Conservation (phyloP, 2,888 invertebrate species). For the Acrobasis suavella region DNA sequence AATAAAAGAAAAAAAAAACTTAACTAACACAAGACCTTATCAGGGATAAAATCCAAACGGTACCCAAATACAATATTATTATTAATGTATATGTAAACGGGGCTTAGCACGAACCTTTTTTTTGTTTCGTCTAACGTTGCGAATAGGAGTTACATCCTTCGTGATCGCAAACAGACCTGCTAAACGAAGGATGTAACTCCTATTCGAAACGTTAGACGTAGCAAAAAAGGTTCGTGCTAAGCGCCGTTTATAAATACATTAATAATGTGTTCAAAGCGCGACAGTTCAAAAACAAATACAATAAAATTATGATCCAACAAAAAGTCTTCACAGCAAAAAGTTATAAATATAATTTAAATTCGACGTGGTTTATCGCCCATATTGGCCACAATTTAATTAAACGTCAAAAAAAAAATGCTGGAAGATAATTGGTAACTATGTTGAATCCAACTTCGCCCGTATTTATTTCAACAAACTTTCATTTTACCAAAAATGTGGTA, state of each 20-base stretch:
- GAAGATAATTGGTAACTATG: constrained; percentile 19
- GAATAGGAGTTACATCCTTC: no score
- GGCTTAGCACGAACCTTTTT: no score
- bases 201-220: no score
- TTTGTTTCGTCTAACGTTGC: no score
- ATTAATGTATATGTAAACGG: no score
- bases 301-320: constrained; percentile 56
- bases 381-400: not conserved
- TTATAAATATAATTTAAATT: not conserved
- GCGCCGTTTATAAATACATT: no score
- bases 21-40: constrained; percentile 52
- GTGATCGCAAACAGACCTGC: no score
- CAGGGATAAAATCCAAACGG: constrained; percentile 53
- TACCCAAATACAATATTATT: constrained; percentile 54
- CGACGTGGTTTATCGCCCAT: not conserved
- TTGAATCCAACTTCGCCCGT: constrained; percentile 12
- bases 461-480: constrained; percentile 30
- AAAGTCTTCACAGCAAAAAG: constrained; percentile 29
- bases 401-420: constrained; percentile 3
- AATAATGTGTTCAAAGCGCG: no score
- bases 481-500: constrained; percentile 27
- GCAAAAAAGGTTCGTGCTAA: no score
- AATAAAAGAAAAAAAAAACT: constrained; percentile 51
- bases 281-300: no score
- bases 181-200: no score